Evolutionary conservation across 2,797 vertebrate genomes (phyloP).

Genomic region (Coregonus suidteri): DNA sequence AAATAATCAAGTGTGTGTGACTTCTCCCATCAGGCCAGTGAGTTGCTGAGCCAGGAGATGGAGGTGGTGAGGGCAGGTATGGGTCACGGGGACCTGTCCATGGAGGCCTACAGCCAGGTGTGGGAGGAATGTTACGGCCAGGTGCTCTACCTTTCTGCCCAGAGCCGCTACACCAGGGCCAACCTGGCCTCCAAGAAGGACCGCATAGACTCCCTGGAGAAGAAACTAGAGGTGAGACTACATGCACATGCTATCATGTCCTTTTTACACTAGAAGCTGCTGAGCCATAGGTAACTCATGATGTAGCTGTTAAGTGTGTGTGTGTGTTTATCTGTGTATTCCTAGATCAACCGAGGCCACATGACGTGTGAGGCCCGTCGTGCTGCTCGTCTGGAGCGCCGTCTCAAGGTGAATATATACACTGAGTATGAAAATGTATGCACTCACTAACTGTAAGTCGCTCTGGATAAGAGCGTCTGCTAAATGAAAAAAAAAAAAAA

Average conservation of each 20-base stretch:
- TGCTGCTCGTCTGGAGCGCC: slow-evolving; percentile 97
- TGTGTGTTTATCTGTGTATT: not conserved
- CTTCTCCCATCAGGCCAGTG: slow-evolving; percentile 79
- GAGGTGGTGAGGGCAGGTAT: slow-evolving; percentile 97
- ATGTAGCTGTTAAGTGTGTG: too few relatives aligned
- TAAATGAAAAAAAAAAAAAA: too few relatives aligned
- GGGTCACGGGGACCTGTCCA: slow-evolving; percentile 95
- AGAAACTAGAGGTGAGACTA: slow-evolving; percentile 87
- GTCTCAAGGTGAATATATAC: slow-evolving; percentile 82
- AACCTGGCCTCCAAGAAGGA: slow-evolving; percentile 98
- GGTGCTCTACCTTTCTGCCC: slow-evolving; percentile 88
- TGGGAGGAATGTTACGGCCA: slow-evolving; percentile 99
- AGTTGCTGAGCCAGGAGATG: slow-evolving; percentile 88
- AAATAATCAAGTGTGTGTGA: not conserved
- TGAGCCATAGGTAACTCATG: too few relatives aligned
- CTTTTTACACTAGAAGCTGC: not conserved
- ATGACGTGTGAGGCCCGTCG: slow-evolving; percentile 97
- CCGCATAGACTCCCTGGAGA: slow-evolving; percentile 96
- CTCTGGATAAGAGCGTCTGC: too few relatives aligned
- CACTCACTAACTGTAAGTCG: too few relatives aligned
- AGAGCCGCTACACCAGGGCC: slow-evolving; percentile 93
- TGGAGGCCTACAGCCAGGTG: slow-evolving; percentile 96
- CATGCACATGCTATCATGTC: not conserved
- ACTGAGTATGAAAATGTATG: too few relatives aligned
- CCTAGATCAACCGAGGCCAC: slow-evolving; percentile 92